A percentile compares a stretch with the other conserved stretches of the same genome.
phyloP scores from a whole-genome alignment of 2,113 vertebrate genomes.

The Xenopus laevis region DNA sequence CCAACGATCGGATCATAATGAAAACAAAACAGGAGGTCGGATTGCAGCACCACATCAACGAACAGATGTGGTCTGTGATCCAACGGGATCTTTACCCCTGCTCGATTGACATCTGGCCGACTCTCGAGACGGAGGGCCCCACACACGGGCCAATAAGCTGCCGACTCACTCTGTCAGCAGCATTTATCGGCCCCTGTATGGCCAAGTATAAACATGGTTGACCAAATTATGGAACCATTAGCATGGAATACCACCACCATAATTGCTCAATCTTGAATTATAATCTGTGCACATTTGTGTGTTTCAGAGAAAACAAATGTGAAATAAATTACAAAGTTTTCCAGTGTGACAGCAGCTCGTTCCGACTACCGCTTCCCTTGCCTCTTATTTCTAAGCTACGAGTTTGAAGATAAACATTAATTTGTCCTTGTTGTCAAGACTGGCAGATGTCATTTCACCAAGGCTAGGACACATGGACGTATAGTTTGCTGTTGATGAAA shows the following conservation, averaged over 20 bases:
- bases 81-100: too few species aligned
- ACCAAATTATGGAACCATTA: conserved; percentile 31
- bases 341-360: conserved; percentile 54
- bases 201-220: conserved; percentile 28
- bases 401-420: conserved; percentile 68
- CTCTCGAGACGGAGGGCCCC: too few species aligned
- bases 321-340: conserved; percentile 59
- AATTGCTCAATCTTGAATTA: conserved; percentile 45
- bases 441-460: conserved; percentile 96
- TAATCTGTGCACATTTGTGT: conserved; percentile 56
- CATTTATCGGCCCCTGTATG: too few species aligned
- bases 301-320: conserved; percentile 52
- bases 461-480: conserved; percentile 77
- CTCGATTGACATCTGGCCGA: too few species aligned
- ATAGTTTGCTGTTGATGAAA: conserved; percentile 84
- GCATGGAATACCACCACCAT: conserved; percentile 24
- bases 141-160: too few species aligned
- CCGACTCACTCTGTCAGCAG: too few species aligned
- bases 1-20: too few species aligned
- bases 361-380: conserved; percentile 32
- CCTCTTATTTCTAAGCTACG: conserved; percentile 56
- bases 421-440: conserved; percentile 90
- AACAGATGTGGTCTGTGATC: too few species aligned
- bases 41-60: too few species aligned
- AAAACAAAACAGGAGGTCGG: too few species aligned